Percentiles rank a stretch among this genome's conserved stretches.
Evolutionary conservation across 2,888 invertebrate species (phyloP).

Genomic region (Globia sparganii): DNA sequence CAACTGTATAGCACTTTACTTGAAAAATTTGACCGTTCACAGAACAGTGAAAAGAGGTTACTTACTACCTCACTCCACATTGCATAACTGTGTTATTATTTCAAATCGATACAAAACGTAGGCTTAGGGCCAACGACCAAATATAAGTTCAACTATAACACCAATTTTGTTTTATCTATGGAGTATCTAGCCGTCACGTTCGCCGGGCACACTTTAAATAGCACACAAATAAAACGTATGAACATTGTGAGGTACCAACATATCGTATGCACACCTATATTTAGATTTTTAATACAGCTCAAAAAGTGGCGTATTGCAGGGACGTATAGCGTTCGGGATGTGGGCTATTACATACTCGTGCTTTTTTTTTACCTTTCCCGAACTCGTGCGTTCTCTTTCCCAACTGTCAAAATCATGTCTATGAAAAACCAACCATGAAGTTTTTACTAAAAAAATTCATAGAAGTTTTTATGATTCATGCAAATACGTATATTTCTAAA

Average conservation of each 20-base stretch:
- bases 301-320: too few relatives aligned
- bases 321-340: too few relatives aligned
- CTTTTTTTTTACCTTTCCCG: too few relatives aligned
- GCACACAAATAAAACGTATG: slow-evolving; percentile 1
- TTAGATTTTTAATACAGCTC: too few relatives aligned
- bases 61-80: background rate
- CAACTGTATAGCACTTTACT: background rate
- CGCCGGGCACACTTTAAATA: background rate
- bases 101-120: slow-evolving; percentile 7
- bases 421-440: too few relatives aligned
- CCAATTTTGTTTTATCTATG: background rate
- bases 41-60: slow-evolving; percentile 1
- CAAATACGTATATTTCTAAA: too few relatives aligned
- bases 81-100: background rate
- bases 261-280: background rate
- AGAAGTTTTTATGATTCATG: too few relatives aligned
- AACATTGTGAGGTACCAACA: background rate
- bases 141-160: background rate
- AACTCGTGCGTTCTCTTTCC: too few relatives aligned
- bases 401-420: too few relatives aligned
- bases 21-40: background rate
- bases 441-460: too few relatives aligned
- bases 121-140: background rate
- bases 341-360: too few relatives aligned
- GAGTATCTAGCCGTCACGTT: background rate